Evolutionary conservation across 30 jellyfish, hydroid and myxozoan species (phyloP).

Genomic region (Aurelia aurita complex sp. Pacific): DNA sequence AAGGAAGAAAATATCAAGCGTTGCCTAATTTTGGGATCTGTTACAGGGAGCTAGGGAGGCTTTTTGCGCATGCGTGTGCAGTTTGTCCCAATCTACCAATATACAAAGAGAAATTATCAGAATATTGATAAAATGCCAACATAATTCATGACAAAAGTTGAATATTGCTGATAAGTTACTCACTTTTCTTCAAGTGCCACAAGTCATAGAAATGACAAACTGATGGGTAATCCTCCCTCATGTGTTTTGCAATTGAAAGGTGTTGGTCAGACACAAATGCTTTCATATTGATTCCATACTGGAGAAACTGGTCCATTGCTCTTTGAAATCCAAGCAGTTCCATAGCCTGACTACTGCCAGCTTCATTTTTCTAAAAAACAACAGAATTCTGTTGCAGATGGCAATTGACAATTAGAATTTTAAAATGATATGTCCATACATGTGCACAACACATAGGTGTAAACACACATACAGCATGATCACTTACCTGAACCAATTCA

Average conservation of each 20-base stretch:
- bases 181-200: constrained; percentile 67
- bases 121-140: background rate
- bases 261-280: constrained; percentile 41
- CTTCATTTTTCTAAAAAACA: background rate
- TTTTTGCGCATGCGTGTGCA: too few relatives aligned
- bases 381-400: background rate
- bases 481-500: constrained; percentile 20
- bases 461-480: background rate
- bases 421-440: too few relatives aligned
- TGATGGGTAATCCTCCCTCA: constrained; percentile 23
- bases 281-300: background rate
- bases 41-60: too few relatives aligned
- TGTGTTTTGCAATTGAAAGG: constrained; percentile 18
- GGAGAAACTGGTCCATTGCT: constrained; percentile 17
- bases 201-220: constrained; percentile 44
- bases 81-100: background rate
- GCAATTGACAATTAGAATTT: too few relatives aligned
- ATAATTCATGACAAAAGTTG: background rate
- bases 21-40: too few relatives aligned
- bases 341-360: background rate
- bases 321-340: constrained; percentile 9
- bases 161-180: constrained; percentile 9
- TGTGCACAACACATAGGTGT: background rate
- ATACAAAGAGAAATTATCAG: background rate
- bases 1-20: too few relatives aligned